Evolutionary conservation across 2,113 vertebrate genomes (phyloP).

Genomic region (Solea senegalensis): DNA sequence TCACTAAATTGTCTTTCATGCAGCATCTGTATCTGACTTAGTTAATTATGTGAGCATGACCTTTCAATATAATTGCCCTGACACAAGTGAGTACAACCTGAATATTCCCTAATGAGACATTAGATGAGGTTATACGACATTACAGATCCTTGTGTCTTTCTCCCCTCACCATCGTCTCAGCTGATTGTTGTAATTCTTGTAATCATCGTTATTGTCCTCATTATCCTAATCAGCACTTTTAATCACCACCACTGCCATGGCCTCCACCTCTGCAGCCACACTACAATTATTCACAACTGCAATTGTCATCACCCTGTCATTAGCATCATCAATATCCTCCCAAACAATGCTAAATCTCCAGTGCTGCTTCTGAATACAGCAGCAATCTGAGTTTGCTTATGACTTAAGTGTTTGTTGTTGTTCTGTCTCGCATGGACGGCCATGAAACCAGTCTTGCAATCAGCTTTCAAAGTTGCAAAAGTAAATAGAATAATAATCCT

Average conservation of each 20-base stretch:
- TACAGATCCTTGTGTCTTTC: conserved; percentile 2
- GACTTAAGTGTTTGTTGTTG: neutral
- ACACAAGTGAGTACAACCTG: conserved; percentile 19
- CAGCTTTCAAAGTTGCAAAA: conserved; percentile 31
- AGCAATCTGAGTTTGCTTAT: neutral
- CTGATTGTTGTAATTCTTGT: conserved; percentile 37
- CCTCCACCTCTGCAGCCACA: conserved; percentile 15
- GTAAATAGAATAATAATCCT: conserved; percentile 39
- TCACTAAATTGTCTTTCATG: neutral
- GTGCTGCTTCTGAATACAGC: neutral
- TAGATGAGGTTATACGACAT: conserved; percentile 44
- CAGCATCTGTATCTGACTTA: neutral
- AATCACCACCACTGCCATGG: conserved; percentile 16
- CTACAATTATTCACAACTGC: conserved; percentile 24
- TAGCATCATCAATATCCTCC: neutral
- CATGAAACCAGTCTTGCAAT: conserved; percentile 15
- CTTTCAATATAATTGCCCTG: conserved; percentile 41
- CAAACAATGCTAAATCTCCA: neutral
- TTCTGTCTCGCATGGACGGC: neutral
- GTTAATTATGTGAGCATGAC: conserved; percentile 16
- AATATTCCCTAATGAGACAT: conserved; percentile 25
- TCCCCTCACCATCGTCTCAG: conserved; percentile 16
- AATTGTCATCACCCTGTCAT: neutral
- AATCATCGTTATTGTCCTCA: conserved; percentile 51
- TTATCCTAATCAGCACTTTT: conserved; percentile 57